Evolutionary conservation across 2,888 invertebrate genomes (phyloP), one percentile per base, ranked within the genome.

Genomic region (Rutpela maculata): DNA sequence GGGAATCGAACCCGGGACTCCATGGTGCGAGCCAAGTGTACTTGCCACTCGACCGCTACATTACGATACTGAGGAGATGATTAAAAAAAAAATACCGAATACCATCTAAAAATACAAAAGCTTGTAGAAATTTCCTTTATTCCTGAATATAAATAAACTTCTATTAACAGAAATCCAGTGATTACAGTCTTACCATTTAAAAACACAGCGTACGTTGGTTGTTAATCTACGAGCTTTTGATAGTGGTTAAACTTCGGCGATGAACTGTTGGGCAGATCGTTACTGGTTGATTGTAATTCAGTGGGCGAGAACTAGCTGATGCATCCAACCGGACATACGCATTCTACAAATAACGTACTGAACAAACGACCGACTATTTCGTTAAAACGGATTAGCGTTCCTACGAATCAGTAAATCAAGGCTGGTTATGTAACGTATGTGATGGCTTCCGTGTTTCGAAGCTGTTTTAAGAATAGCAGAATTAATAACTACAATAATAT

Each of bases 291-390:
- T 50, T 50, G n/a, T 50, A n/a, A 50, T 50, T n/a, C 50, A 50
- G 6, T n/a, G n/a, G 3, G n/a, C 50, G 50, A 50, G 12, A 50
- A 50, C 50, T 50, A 50, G 50, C n/a, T 17, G 50, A n/a, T 50
- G 50, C 50, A n/a, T 50, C n/a, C n/a, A 50, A 50, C 50, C 50
- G 50, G n/a, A 50, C n/a, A 50, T 50, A n/a, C n/a, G 50, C 50
- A 50, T 50, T 50, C n/a, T 17, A 15, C 50, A 50, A 50, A 50
- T 50, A 50, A 50, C 50, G n/a, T 15, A n/a, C 4, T 50, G n/a
- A 50, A n/a, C n/a, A 50, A 50, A n/a, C 50, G 50, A 50, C n/a
- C 5, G 50, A 50, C 5, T 50, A 50, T 12, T 50, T 50, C 12
- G 50, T 50, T 50, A n/a, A 50, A 50, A 15, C n/a, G 15, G 50